Conservation (phyloP, 2,888 invertebrate species). For the Drosophila affinis region DNA sequence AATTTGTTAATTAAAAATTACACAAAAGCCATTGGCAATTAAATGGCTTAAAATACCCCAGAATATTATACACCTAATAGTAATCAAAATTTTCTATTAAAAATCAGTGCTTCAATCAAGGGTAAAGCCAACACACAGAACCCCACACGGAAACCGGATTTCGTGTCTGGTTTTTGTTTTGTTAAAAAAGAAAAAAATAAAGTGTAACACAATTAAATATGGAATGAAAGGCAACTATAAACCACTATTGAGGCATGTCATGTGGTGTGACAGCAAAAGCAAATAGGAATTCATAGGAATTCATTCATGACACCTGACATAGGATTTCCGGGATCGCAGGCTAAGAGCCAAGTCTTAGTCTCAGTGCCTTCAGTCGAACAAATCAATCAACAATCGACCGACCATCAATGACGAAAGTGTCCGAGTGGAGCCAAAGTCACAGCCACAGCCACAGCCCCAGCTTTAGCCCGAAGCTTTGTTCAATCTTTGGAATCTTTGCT, state of each 20-base stretch:
- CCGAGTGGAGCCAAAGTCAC: neutral
- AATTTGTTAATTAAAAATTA: neutral
- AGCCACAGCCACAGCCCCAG: too few species aligned
- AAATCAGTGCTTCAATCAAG: conserved; percentile 54
- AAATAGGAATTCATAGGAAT: conserved; percentile 35
- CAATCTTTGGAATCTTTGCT: conserved; percentile 25
- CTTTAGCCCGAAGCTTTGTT: conserved; percentile 32
- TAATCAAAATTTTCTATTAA: neutral
- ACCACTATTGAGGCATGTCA: conserved; percentile 33
- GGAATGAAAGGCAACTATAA: conserved; percentile 23
- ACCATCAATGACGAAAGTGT: conserved; percentile 32
- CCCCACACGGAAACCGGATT: conserved; percentile 61
- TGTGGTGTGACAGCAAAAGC: conserved; percentile 27
- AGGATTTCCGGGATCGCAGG: conserved; percentile 72
- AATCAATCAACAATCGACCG: conserved; percentile 62
- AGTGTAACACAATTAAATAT: conserved; percentile 37
- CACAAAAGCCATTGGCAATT: neutral
- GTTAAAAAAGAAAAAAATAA: conserved; percentile 13
- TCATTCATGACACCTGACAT: conserved; percentile 32
- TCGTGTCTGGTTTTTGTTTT: conserved; percentile 31
- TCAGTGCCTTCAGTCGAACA: conserved; percentile 46
- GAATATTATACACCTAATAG: neutral
- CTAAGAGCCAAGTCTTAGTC: conserved; percentile 37
- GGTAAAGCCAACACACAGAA: conserved; percentile 41
- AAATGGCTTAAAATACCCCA: neutral